Evolutionary conservation across 2,888 invertebrate genomes (phyloP).

Genomic region (Petrophora chlorosata): DNA sequence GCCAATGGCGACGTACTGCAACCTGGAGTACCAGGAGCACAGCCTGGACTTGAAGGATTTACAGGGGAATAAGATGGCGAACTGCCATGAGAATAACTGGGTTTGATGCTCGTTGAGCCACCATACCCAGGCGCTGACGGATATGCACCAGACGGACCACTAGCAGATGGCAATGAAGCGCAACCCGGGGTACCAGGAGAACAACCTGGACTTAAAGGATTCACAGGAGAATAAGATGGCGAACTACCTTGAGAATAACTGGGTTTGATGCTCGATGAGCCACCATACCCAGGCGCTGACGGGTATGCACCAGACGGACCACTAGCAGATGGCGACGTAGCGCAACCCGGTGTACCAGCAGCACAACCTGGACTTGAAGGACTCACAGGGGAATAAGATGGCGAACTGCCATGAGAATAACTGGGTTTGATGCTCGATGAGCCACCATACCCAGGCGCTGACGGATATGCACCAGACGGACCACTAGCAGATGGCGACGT

Average conservation of each 20-base stretch:
- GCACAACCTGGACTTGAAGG: too few species aligned
- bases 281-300: background rate
- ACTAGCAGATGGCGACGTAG: background rate
- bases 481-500: background rate
- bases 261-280: slow-evolving; percentile 3
- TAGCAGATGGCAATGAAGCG: background rate
- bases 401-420: background rate
- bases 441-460: too few species aligned
- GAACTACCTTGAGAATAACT: slow-evolving; percentile 2
- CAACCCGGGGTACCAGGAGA: slow-evolving; percentile 11
- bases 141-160: background rate
- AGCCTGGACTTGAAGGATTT: slow-evolving; percentile 5
- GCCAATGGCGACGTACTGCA: too few species aligned
- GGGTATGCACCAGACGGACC: background rate
- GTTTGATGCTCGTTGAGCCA: background rate
- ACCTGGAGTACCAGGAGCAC: slow-evolving; percentile 14
- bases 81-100: slow-evolving; percentile 4
- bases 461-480: too few species aligned
- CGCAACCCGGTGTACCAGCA: too few species aligned
- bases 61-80: slow-evolving; percentile 12
- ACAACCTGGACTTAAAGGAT: slow-evolving; percentile 8
- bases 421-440: too few species aligned
- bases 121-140: slow-evolving; percentile 5
- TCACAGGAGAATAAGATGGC: background rate
- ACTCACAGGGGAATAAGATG: too few species aligned